Base-by-base conservation (phyloP, 2,797 vertebrate genomes). In the Fistularia commersonii region DNA sequence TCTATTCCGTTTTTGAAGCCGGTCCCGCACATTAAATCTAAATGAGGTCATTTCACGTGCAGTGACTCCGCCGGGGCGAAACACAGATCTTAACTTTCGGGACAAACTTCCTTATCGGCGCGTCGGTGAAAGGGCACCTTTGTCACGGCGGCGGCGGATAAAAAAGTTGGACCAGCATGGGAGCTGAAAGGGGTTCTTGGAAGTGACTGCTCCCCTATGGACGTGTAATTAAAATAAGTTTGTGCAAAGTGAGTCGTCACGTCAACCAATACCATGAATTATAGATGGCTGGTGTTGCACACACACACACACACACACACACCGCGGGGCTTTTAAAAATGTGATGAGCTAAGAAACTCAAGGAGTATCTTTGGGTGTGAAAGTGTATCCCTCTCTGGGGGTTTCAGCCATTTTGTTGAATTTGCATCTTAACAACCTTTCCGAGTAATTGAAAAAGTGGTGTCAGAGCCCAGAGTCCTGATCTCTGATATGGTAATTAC, bases 341-440 rank as follows among this genome's bases (percentile, higher is more conserved):
- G 67, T 74, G 85, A 85, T 79, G 81, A 84, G 81, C 75, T 62
- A 57, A 61, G 80, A 84, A 85, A 81, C 76, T 64, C 51, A 72
- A 79, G 76, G 79, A 69, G 73, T 57, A 45, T 76, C 75, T 79
- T 79, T 72, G 73, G 74, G 64, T 76, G 74, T 77, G 84, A 87
- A 85, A 87, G 77, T 57, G 31, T 78, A 79, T 77, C 74, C 57
- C 59, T 77, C 81, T 83, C 77, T 57, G 41, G 73, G 74, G 73
- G 54, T 61, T 81, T 82, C 72, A 68, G 73, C 69, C 79, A 86
- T 85, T 85, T 83, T 74, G 77, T 83, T 74, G 76, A 84, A 83
- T 88, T 86, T 81, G 80, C 83, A 87, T 87, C 79, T 81, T 84
- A 84, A 80, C 79, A 80, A 86, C 80, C 83, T 87, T 83, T 81